Base-by-base conservation (phyloP, 1,140 invertebrate genomes). In the Anastatus disparis region DNA sequence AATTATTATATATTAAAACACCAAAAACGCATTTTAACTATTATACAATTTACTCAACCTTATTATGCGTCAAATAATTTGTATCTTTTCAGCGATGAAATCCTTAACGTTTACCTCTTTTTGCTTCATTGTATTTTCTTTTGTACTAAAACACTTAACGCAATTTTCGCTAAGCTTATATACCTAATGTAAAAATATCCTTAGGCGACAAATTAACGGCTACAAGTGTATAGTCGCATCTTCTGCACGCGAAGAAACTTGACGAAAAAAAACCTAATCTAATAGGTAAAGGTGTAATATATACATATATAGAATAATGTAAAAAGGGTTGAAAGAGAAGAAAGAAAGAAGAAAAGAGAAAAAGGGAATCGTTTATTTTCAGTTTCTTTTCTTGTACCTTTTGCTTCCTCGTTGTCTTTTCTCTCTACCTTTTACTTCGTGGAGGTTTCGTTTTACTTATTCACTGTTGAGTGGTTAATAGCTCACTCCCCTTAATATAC, bases 151-250 rank as follows among this genome's bases (percentile, higher is more conserved):
- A n/a, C n/a, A n/a, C n/a, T n/a, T 22, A 46, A 24, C 24, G 44
- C 31, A 56, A 56, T 56, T 56, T 17, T 3, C 22, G 12, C 9
- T 29, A 53, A 53, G 27, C 27, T 29, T 31, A 17, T 27, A 55
- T n/a, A 35, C 64, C 42, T 59, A 63, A 70, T 61, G 61, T 55
- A 40, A 70, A 66, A 44, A 53, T 31, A 3, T 68, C 79, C 75
- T n/a, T 74, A 52, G 75, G 78, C 78, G 72, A 77, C 76, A 68
- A 75, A 78, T 79, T 77, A 79, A 78, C 76, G 42, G 75, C 44
- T 38, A 1, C 64, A 17, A 6, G 31, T 35, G 15, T 35, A 40
- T 53, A 38, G 50, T 10, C 44, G 22, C 2, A 3, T 2, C 17
- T 29, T 9, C 31, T 24, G 26, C 31, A 42, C 31, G 31, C 55